These are phyloP conservation scores for Myotis myotis DNA, from an alignment of 2,797 vertebrate genomes.

Conservation along the genomic window DNA sequence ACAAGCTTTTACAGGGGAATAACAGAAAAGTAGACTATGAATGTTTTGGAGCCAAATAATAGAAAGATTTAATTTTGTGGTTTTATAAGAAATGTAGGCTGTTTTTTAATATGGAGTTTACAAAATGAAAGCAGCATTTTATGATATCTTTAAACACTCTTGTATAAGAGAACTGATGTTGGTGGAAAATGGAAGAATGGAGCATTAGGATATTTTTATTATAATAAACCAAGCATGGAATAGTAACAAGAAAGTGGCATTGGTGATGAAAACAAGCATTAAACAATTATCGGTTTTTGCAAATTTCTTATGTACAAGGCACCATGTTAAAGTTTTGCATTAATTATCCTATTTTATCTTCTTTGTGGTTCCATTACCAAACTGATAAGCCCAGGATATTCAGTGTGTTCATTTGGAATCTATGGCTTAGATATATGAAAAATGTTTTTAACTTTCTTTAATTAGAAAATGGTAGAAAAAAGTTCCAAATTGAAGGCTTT, in stretches of 20 bases:
- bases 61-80: neutral
- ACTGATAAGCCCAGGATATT: neutral
- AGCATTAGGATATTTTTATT: constrained; percentile 10
- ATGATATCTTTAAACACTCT: neutral
- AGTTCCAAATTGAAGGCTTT: neutral
- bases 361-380: neutral
- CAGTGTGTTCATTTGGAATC: neutral
- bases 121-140: constrained; percentile 41
- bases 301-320: neutral
- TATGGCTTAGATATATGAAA: neutral
- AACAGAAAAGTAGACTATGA: neutral
- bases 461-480: neutral
- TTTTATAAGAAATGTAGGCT: neutral
- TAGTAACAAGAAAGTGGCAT: neutral
- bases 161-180: neutral
- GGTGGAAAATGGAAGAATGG: constrained; percentile 2
- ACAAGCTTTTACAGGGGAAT: neutral
- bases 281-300: constrained; percentile 1
- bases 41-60: neutral
- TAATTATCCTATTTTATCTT: constrained; percentile 49
- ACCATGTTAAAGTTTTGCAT: neutral
- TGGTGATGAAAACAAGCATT: neutral
- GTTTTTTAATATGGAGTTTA: neutral
- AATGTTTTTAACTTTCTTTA: neutral
- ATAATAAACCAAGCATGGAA: neutral